Percentiles rank a stretch among this genome's conserved stretches.
These are phyloP conservation scores for Apis laboriosa DNA, from an alignment of 1,140 invertebrate species.

Conservation along the genomic window DNA sequence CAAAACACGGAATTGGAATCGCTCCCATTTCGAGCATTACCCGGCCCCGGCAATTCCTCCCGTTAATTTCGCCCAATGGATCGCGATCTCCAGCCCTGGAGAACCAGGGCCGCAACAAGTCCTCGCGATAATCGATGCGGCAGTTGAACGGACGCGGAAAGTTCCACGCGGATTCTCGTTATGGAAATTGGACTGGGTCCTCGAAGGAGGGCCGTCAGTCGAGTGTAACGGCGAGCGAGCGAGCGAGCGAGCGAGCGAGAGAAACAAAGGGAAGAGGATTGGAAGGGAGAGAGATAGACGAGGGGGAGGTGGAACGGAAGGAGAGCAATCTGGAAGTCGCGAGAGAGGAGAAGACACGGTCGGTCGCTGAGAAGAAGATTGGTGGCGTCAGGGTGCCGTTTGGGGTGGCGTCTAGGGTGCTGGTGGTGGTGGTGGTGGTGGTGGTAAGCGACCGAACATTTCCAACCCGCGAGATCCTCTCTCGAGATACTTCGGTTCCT, in stretches of 20 bases:
- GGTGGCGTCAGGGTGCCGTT: constrained; percentile 30
- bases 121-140: constrained; percentile 44
- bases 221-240: constrained; percentile 37
- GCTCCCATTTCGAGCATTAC: neutral
- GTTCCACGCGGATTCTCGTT: constrained; percentile 60
- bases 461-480: constrained; percentile 57
- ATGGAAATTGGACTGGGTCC: constrained; percentile 64
- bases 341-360: constrained; percentile 28
- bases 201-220: constrained; percentile 48
- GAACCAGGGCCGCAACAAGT: constrained; percentile 27
- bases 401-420: constrained; percentile 34
- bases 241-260: constrained; percentile 6
- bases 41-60: neutral
- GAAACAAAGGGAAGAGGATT: too few relatives aligned
- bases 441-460: constrained; percentile 53
- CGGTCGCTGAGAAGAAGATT: constrained; percentile 40
- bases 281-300: neutral
- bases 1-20: constrained; percentile 1
- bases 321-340: constrained; percentile 58
- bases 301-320: constrained; percentile 35
- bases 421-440: too few relatives aligned
- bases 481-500: constrained; percentile 70
- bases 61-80: constrained; percentile 31
- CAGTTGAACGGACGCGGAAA: constrained; percentile 38
- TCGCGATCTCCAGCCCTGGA: neutral